phyloP scores from a whole-genome alignment of 2,113 vertebrate genomes.

The Lepisosteus osseus region DNA sequence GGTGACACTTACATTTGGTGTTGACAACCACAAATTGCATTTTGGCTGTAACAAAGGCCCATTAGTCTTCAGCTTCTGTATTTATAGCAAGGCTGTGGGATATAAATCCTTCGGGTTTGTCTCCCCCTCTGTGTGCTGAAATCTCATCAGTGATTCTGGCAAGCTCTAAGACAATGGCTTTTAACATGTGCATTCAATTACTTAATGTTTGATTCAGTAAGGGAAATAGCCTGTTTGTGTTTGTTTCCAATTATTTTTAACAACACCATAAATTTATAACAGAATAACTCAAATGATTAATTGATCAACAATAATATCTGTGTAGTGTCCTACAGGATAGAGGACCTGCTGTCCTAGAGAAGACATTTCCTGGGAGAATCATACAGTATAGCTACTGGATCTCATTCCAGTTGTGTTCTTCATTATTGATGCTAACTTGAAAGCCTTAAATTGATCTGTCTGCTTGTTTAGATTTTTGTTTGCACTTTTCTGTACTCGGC shows the following conservation, averaged over 20 bases:
- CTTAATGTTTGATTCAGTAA: background rate
- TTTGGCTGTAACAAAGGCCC: background rate
- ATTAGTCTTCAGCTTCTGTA: background rate
- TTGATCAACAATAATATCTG: background rate
- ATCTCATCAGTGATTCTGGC: background rate
- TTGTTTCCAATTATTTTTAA: background rate
- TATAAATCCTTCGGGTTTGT: background rate
- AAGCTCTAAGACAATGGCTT: background rate
- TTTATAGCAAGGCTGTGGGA: background rate
- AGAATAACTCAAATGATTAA: no score
- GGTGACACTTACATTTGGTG: background rate
- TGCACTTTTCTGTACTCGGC: no score
- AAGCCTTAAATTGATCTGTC: no score
- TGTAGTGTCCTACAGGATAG: no score
- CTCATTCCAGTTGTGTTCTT: no score
- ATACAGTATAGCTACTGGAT: no score
- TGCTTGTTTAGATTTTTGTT: no score
- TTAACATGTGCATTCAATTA: background rate
- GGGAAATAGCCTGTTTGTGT: background rate
- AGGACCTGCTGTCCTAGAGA: no score
- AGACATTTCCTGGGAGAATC: no score
- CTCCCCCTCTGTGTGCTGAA: background rate
- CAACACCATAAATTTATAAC: background rate
- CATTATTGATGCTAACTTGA: no score
- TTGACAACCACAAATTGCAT: background rate